These are phyloP conservation scores for Crenichthys baileyi DNA, from an alignment of 2,797 vertebrate genomes.

Conservation along the genomic window DNA sequence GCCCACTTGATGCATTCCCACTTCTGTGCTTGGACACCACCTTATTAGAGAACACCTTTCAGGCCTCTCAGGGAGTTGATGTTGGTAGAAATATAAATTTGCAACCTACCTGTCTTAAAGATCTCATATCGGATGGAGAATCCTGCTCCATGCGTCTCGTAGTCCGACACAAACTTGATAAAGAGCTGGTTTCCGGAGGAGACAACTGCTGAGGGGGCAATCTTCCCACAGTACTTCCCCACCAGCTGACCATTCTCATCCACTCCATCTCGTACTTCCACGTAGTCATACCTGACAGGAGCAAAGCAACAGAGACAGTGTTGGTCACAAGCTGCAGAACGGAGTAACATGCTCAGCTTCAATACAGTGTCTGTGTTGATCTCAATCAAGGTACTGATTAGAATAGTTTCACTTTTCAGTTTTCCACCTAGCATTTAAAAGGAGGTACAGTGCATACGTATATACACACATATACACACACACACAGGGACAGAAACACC, in stretches of 20 bases:
- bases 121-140: conserved; percentile 99
- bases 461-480: neutral
- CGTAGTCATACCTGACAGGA: conserved; percentile 91
- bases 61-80: neutral
- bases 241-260: conserved; percentile 89
- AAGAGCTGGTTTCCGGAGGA: conserved; percentile 93
- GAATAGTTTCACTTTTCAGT: neutral
- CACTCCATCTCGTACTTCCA: conserved; percentile 94
- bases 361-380: neutral
- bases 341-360: neutral
- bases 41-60: neutral
- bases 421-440: neutral
- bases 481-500: conserved; percentile 33
- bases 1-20: neutral
- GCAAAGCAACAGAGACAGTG: neutral
- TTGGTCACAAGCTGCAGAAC: neutral
- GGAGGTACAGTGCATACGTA: neutral
- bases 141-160: conserved; percentile 96
- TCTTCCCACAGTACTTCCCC: conserved; percentile 98
- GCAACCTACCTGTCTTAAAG: conserved; percentile 91
- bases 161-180: conserved; percentile 98
- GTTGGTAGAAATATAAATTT: neutral
- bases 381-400: neutral
- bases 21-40: neutral
- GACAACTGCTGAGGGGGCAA: conserved; percentile 92